These are phyloP conservation scores for Hirundo rustica DNA, from an alignment of 2,797 vertebrate species.

Conservation along the genomic window DNA sequence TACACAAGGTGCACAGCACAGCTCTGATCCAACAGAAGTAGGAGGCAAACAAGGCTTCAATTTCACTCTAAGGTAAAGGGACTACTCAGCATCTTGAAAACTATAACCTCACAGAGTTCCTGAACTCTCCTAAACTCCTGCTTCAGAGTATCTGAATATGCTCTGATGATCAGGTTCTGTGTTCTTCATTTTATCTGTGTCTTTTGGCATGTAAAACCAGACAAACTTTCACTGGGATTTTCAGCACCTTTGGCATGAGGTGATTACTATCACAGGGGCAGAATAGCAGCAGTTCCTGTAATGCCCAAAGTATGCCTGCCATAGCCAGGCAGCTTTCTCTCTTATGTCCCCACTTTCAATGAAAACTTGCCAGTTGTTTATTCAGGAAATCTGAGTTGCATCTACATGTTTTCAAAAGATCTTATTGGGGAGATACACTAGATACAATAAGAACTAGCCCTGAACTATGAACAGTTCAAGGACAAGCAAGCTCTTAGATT, in stretches of 20 bases:
- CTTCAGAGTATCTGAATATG: neutral
- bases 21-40: neutral
- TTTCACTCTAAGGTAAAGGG: neutral
- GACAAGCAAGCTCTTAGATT: neutral
- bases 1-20: neutral
- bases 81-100: neutral
- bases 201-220: neutral
- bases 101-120: neutral
- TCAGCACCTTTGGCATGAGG: neutral
- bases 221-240: neutral
- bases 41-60: neutral
- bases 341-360: neutral
- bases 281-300: neutral
- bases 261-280: neutral
- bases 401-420: neutral
- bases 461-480: neutral
- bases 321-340: neutral
- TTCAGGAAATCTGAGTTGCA: neutral
- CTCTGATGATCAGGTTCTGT: neutral
- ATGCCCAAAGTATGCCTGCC: rapidly evolving
- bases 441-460: neutral
- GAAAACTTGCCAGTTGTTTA: neutral
- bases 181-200: neutral
- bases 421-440: neutral
- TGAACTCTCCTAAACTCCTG: neutral